Evolutionary conservation across 1,140 invertebrate genomes (phyloP).

Genomic region (Mesaphorura yosii): DNA sequence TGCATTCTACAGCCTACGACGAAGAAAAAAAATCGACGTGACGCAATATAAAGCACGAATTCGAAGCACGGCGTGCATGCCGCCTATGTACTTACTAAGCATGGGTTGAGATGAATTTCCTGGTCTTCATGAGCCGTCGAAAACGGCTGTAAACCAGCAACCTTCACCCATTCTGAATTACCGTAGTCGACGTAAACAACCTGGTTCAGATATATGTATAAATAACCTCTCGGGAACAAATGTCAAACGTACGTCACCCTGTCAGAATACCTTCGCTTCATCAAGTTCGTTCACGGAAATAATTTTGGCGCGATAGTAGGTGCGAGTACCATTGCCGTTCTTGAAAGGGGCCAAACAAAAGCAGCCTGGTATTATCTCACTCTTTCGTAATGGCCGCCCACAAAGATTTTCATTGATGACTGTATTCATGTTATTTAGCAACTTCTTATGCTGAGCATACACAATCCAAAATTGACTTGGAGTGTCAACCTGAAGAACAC

Average conservation of each 20-base stretch:
- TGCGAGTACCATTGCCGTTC: background rate
- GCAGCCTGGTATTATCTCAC: constrained; percentile 1
- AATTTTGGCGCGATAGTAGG: constrained; percentile 26
- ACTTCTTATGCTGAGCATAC: background rate
- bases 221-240: background rate
- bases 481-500: constrained; percentile 14
- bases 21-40: background rate
- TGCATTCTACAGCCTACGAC: constrained; percentile 27
- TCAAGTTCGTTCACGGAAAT: background rate
- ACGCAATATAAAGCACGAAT: too few relatives aligned
- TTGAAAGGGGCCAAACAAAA: constrained; percentile 22
- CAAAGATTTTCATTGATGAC: constrained; percentile 3
- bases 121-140: background rate
- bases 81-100: constrained; percentile 11
- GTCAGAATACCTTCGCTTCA: constrained; percentile 7
- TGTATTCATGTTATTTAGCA: constrained; percentile 1
- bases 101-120: background rate
- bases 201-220: constrained; percentile 26
- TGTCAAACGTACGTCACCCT: background rate
- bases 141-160: constrained; percentile 7
- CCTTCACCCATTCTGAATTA: constrained; percentile 37
- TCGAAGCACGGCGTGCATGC: too few relatives aligned
- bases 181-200: constrained; percentile 72
- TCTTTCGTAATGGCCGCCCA: background rate
- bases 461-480: constrained; percentile 27